phyloP scores from a whole-genome alignment of 1,140 invertebrate genomes.

The Grapholita molesta region DNA sequence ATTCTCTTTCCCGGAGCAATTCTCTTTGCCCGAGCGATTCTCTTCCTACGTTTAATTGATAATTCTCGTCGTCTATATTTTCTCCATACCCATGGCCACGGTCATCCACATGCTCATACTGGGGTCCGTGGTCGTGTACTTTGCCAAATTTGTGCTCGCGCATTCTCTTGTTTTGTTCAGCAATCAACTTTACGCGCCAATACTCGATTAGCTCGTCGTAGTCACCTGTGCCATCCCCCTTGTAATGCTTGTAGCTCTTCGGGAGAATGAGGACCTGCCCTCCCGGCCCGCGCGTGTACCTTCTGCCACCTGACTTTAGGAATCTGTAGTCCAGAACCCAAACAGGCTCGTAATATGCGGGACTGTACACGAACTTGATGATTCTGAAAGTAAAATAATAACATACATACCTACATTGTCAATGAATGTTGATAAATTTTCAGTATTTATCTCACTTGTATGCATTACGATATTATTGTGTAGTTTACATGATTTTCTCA shows the following conservation, averaged over 20 bases:
- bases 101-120: background rate
- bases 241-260: constrained; percentile 25
- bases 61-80: background rate
- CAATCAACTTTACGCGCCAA: constrained; percentile 40
- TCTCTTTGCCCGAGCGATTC: background rate
- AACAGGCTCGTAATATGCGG: constrained; percentile 53
- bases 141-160: background rate
- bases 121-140: background rate
- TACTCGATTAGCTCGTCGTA: constrained; percentile 52
- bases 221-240: constrained; percentile 33
- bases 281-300: constrained; percentile 50
- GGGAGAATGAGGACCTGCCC: constrained; percentile 59
- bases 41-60: background rate
- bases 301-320: constrained; percentile 52
- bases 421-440: no score
- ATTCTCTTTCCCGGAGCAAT: background rate
- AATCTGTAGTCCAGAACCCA: constrained; percentile 60
- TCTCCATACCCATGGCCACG: background rate
- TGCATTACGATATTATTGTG: no score
- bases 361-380: constrained; percentile 49
- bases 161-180: constrained; percentile 26
- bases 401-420: no score
- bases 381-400: constrained; percentile 35
- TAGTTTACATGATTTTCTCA: no score
- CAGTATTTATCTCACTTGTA: no score